Evolutionary conservation across 1,140 invertebrate species (phyloP).

Genomic region (Drosophila busckii): DNA sequence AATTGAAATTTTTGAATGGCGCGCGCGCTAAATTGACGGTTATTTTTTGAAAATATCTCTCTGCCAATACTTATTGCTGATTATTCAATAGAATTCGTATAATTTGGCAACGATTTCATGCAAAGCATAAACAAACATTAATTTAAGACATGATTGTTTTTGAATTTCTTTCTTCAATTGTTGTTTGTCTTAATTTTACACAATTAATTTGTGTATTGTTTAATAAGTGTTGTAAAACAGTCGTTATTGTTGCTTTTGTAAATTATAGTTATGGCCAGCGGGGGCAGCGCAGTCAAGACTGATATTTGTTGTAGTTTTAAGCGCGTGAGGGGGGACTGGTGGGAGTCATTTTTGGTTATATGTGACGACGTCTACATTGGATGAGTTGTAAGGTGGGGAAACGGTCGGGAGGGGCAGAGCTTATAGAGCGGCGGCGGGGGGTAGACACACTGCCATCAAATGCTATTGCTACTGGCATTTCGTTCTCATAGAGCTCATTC

Average conservation of each 20-base stretch:
- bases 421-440: not conserved
- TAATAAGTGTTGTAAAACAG: slow-evolving; percentile 24
- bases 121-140: not conserved
- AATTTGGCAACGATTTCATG: not conserved
- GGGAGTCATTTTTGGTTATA: slow-evolving; percentile 47
- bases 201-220: slow-evolving; percentile 3
- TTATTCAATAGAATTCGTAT: slow-evolving; percentile 39
- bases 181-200: slow-evolving; percentile 8
- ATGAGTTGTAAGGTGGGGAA: slow-evolving; percentile 1
- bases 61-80: slow-evolving; percentile 14
- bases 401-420: slow-evolving; percentile 8
- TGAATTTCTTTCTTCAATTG: slow-evolving; percentile 12
- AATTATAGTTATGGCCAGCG: not conserved
- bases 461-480: slow-evolving; percentile 74
- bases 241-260: slow-evolving; percentile 22
- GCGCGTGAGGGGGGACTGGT: slow-evolving; percentile 33
- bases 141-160: slow-evolving; percentile 24
- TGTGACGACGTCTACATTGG: slow-evolving; percentile 30
- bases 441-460: slow-evolving; percentile 23
- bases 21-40: slow-evolving; percentile 92
- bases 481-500: slow-evolving; percentile 64
- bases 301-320: slow-evolving; percentile 25
- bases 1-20: slow-evolving; percentile 90
- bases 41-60: slow-evolving; percentile 80
- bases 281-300: not conserved